A percentile compares a stretch with the other conserved stretches of the same genome.
Conservation (phyloP, 1,140 invertebrate species). For the Orchestia grillus region DNA sequence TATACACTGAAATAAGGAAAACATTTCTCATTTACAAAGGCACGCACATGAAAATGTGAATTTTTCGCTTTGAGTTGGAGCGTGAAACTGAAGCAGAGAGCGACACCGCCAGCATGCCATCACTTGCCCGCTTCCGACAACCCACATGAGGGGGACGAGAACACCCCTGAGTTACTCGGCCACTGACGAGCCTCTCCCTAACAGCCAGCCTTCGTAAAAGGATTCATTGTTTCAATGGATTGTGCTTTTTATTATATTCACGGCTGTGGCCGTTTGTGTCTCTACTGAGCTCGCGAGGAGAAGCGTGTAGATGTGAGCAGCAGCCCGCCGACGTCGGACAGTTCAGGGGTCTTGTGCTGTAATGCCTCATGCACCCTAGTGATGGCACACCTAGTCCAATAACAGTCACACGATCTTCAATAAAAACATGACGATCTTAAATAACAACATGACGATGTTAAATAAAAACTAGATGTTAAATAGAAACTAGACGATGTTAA, state of each 20-base stretch:
- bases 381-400: too few species aligned
- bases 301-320: too few species aligned
- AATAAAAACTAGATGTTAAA: too few species aligned
- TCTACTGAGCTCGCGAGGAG: too few species aligned
- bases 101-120: neutral
- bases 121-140: neutral
- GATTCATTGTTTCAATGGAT: neutral
- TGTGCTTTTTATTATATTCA: neutral
- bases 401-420: too few species aligned
- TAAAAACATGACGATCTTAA: too few species aligned
- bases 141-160: neutral
- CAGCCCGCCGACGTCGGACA: too few species aligned
- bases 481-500: too few species aligned
- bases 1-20: neutral
- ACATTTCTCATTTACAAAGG: neutral
- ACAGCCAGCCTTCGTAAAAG: neutral
- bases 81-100: neutral
- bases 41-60: neutral
- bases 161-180: neutral
- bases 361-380: neutral
- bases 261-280: too few species aligned
- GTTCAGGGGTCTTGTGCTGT: too few species aligned
- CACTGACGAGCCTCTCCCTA: too few species aligned
- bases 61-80: neutral
- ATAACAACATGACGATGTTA: too few species aligned